Conservation (phyloP, 2,888 invertebrate genomes). For the Cyaniris semiargus region DNA sequence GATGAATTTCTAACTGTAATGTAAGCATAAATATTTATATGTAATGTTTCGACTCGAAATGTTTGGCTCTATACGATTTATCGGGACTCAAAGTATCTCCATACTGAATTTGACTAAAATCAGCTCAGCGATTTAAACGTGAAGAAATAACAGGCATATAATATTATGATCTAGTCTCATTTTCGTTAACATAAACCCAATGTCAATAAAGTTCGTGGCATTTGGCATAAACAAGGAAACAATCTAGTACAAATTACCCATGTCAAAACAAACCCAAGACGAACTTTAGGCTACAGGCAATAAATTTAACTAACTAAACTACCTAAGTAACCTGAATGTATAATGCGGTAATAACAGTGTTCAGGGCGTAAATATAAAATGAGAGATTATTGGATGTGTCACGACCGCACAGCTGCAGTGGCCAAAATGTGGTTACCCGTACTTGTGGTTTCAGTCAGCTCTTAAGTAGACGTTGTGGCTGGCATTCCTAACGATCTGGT, state of each 20-base stretch:
- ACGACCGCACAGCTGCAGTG: conserved; percentile 1
- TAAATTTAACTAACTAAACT: background rate
- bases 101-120: too few species aligned
- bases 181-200: background rate
- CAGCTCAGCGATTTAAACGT: too few species aligned
- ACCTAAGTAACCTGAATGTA: background rate
- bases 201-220: background rate
- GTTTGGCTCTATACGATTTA: too few species aligned
- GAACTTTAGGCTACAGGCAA: background rate
- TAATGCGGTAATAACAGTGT: conserved; percentile 19
- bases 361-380: background rate
- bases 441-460: background rate
- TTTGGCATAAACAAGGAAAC: background rate
- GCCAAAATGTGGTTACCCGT: background rate
- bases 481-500: background rate
- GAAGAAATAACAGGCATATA: too few species aligned
- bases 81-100: too few species aligned
- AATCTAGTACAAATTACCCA: background rate
- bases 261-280: background rate
- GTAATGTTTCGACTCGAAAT: background rate
- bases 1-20: background rate
- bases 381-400: background rate
- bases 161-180: too few species aligned
- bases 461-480: conserved; percentile 12
- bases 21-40: background rate